phyloP scores from a whole-genome alignment of 2,888 invertebrate genomes.

The Tetragnatha montana region DNA sequence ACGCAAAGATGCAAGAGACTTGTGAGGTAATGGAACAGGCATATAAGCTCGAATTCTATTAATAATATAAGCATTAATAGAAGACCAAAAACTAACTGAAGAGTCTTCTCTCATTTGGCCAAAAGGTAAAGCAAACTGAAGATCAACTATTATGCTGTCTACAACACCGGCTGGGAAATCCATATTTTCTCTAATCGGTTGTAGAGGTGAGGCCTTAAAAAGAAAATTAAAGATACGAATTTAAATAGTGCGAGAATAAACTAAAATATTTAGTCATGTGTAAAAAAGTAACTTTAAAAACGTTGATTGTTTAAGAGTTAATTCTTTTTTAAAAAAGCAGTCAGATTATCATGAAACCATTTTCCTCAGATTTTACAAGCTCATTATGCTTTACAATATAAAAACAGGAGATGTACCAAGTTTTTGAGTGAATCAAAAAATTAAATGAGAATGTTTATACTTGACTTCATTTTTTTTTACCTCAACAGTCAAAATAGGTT shows the following conservation, averaged over 20 bases:
- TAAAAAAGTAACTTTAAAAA: no score
- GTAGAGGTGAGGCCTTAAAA: conserved; percentile 2
- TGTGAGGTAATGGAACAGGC: conserved; percentile 38
- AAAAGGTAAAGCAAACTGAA: conserved; percentile 43
- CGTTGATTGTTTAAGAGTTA: no score
- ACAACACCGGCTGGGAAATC: conserved; percentile 22
- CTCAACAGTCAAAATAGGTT: no score
- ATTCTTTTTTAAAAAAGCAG: no score
- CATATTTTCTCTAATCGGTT: conserved; percentile 26
- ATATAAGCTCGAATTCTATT: conserved; percentile 39
- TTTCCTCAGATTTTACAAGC: no score
- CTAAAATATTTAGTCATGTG: no score
- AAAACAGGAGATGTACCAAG: no score
- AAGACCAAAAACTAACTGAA: conserved; percentile 36
- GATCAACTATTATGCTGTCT: conserved; percentile 35
- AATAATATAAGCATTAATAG: conserved; percentile 43
- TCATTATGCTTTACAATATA: no score
- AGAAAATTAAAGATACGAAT: background rate
- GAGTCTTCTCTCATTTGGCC: conserved; percentile 43
- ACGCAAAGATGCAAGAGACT: conserved; percentile 22
- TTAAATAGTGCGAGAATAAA: background rate
- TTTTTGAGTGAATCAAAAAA: no score
- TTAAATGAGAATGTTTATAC: no score
- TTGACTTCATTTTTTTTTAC: no score
- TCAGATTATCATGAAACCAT: no score